A percentile compares a stretch with the other conserved stretches of the same genome.
These are phyloP conservation scores for Scaeva pyrastri DNA, from an alignment of 2,888 invertebrate species.

Conservation along the genomic window DNA sequence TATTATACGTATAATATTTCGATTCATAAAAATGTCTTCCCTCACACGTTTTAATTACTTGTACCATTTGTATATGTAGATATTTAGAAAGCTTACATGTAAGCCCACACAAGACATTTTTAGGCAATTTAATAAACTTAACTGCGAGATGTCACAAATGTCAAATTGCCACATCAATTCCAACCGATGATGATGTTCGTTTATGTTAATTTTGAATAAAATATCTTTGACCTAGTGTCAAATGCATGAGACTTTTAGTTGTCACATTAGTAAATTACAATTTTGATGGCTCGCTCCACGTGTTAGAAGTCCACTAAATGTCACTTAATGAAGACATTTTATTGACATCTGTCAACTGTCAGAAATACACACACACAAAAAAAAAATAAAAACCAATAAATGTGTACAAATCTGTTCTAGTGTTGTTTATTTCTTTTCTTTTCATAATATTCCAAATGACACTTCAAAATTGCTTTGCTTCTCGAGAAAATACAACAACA, in stretches of 20 bases:
- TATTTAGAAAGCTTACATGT: too few species aligned
- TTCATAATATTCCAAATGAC: slow-evolving; percentile 1
- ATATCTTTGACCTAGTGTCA: neutral
- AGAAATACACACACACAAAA: neutral
- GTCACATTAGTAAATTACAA: neutral
- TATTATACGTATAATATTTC: too few species aligned
- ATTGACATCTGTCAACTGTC: slow-evolving; percentile 32
- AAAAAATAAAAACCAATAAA: neutral
- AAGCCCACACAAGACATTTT: neutral
- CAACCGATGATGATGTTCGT: neutral
- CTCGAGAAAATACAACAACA: neutral
- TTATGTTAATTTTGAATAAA: neutral
- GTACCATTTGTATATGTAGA: too few species aligned
- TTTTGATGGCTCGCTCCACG: slow-evolving; percentile 3
- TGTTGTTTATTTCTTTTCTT: neutral
- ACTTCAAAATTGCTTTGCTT: neutral
- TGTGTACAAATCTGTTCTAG: slow-evolving; percentile 13
- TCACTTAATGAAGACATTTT: neutral
- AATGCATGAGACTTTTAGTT: neutral
- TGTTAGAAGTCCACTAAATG: slow-evolving; percentile 12
- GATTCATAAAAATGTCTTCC: too few species aligned
- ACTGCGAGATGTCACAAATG: slow-evolving; percentile 1
- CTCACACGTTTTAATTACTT: too few species aligned
- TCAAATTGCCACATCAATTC: neutral
- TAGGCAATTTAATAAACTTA: neutral